Evolutionary conservation across 2,113 vertebrate species (phyloP).

Genomic region (Notiomystis cincta): DNA sequence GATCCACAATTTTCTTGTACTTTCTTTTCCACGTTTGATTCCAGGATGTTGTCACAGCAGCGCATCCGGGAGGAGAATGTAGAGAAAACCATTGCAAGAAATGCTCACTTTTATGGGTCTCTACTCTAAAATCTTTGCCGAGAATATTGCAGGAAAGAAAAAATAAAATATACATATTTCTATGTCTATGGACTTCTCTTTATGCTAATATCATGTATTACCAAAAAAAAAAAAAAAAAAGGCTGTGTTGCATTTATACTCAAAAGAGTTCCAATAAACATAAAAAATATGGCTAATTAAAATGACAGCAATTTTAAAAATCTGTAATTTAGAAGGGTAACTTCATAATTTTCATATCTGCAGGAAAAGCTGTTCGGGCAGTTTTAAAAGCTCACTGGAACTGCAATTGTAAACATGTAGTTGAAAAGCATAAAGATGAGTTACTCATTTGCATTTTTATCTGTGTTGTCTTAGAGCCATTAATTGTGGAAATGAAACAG

Average conservation of each 20-base stretch:
- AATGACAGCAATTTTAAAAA: slow-evolving; percentile 13
- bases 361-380: slow-evolving; percentile 19
- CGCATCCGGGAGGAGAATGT: background rate
- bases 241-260: background rate
- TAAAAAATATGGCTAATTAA: background rate
- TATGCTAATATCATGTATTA: background rate
- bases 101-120: background rate
- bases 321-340: slow-evolving; percentile 16
- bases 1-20: background rate
- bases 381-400: slow-evolving; percentile 22
- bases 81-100: background rate
- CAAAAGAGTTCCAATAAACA: background rate
- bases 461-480: slow-evolving; percentile 54
- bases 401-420: slow-evolving; percentile 33
- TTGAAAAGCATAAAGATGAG: slow-evolving; percentile 51
- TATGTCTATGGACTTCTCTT: background rate
- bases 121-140: background rate
- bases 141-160: background rate
- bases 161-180: background rate
- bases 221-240: background rate
- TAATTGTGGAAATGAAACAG: slow-evolving; percentile 59
- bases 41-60: background rate
- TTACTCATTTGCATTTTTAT: slow-evolving; percentile 62
- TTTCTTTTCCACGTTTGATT: background rate
- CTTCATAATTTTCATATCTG: slow-evolving; percentile 20